Conservation (phyloP, 2,797 vertebrate species). For the Eupleurogrammus muticus region DNA sequence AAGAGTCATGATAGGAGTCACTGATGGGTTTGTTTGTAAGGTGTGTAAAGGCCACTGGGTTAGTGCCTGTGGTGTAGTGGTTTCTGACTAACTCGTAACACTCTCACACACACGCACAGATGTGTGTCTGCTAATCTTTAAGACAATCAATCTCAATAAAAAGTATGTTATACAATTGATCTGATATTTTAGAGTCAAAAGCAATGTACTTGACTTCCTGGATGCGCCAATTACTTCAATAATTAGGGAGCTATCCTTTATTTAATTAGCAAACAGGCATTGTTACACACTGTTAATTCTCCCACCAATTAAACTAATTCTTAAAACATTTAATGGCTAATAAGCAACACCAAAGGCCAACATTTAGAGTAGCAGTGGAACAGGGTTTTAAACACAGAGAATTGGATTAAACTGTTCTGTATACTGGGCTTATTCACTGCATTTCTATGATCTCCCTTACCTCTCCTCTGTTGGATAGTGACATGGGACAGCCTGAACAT, state of each 20-base stretch:
- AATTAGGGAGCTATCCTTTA: constrained; percentile 14
- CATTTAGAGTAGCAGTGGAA: constrained; percentile 3
- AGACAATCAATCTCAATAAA: constrained; percentile 9
- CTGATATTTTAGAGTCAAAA: neutral
- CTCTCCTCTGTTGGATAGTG: constrained; percentile 92
- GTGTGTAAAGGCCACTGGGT: constrained; percentile 19
- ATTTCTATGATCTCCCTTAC: constrained; percentile 67
- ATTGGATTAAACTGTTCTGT: neutral
- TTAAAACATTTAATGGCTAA: constrained; percentile 15
- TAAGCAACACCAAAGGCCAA: neutral
- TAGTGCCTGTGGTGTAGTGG: neutral
- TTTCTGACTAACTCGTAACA: constrained; percentile 20
- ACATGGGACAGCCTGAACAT: constrained; percentile 96
- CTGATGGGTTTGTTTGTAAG: constrained; percentile 21
- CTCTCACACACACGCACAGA: constrained; percentile 12
- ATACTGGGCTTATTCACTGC: neutral
- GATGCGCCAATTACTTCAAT: constrained; percentile 6
- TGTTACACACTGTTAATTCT: constrained; percentile 35
- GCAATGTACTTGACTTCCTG: neutral
- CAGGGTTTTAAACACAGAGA: neutral
- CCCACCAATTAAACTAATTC: constrained; percentile 22
- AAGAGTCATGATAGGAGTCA: constrained; percentile 18
- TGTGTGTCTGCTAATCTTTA: neutral
- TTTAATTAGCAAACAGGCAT: constrained; percentile 34
- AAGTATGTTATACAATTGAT: neutral